These are phyloP conservation scores for Lutra lutra DNA, from an alignment of 2,797 vertebrate species.

Conservation along the genomic window DNA sequence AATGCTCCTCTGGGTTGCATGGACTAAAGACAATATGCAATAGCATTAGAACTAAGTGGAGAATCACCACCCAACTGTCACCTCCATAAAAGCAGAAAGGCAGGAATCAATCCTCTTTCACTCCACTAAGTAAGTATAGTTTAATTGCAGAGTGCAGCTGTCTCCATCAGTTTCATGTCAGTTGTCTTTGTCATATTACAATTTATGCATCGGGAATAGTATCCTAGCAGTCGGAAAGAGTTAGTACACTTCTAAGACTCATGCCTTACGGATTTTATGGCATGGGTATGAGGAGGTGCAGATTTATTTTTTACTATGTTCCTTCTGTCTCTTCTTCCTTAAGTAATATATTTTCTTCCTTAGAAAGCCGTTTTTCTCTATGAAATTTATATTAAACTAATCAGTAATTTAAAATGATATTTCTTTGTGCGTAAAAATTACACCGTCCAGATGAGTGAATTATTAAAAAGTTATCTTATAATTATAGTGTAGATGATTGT, in stretches of 20 bases:
- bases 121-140: not conserved
- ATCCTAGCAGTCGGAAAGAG: not conserved
- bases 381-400: slow-evolving; percentile 28
- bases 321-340: not conserved
- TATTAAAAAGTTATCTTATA: slow-evolving; percentile 3
- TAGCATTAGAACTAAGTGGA: not conserved
- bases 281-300: not conserved
- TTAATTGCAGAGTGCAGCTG: not conserved
- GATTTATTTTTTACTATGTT: not conserved
- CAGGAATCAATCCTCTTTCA: not conserved
- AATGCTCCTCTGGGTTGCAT: not conserved
- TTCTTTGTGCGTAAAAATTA: not conserved
- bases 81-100: not conserved
- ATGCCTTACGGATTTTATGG: not conserved
- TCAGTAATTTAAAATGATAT: not conserved
- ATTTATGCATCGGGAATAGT: not conserved
- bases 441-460: not conserved
- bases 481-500: not conserved
- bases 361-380: not conserved
- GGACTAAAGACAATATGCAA: not conserved
- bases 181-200: not conserved
- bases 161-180: not conserved
- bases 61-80: not conserved
- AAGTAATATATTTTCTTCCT: not conserved
- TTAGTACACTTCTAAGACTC: not conserved